Evolutionary conservation across 2,888 invertebrate species (phyloP), one percentile per base, ranked within the genome.

Genomic region (Chaetogeoica ovagalla): DNA sequence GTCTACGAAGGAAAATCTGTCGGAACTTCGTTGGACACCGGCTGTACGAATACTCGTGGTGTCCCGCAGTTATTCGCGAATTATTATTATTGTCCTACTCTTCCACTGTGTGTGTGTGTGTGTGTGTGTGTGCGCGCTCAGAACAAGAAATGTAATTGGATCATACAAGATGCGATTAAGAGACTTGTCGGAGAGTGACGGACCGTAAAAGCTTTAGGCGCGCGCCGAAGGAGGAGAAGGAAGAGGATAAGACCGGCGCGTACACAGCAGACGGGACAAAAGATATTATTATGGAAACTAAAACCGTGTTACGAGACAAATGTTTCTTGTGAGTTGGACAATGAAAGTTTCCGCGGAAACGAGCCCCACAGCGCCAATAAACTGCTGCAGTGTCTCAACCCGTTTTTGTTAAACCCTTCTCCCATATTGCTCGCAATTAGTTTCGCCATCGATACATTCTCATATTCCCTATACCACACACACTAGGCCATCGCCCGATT

Each of bases 281-380:
- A 69, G 76, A 76, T 62, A 73, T 76, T 66, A 75, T 66, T 66
- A 66, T n/a, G 52, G 48, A 62, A 69, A 68, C 68, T 68, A 76
- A 66, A 69, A 76, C 60, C 69, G 68, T 76, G 69, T 69, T 69
- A 69, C 76, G 76, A 76, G 66, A 68, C 76, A 76, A 76, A 76
- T 76, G 76, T 60, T 68, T 59, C 69, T 60, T 23, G 69, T 30
- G 69, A 76, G 76, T 76, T 68, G 76, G 76, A 76, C 76, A 76
- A 68, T 69, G 68, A 76, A 76, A 76, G 76, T 76, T 76, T 69
- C 69, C 59, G 52, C 52, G 37, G 73, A 74, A 74, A 74, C 55
- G 73, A 74, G 73, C 63, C 73, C 73, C 73, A 37, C 52, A 63
- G 73, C 63, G 63, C 63, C 73, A 52, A 63, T 74, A 74, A 74